These are phyloP conservation scores for Paratrypauchen microcephalus DNA, from an alignment of 2,797 vertebrate species.

Conservation along the genomic window DNA sequence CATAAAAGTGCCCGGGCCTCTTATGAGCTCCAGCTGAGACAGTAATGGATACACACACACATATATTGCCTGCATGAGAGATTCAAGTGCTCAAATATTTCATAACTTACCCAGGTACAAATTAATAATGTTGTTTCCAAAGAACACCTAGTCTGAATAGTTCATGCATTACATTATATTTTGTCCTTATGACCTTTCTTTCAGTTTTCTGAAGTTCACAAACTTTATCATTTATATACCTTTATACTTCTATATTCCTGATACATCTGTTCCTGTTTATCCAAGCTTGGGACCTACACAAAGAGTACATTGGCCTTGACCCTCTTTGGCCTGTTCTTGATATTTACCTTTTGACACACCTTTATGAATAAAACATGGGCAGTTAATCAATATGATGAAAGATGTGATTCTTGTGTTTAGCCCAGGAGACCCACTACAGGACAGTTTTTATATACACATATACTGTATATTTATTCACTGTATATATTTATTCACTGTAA, in stretches of 20 bases:
- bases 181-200: not conserved
- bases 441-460: not conserved
- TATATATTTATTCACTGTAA: no score
- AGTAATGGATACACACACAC: constrained; percentile 34
- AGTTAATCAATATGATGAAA: constrained; percentile 55
- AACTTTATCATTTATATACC: not conserved
- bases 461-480: no score
- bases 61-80: constrained; percentile 9
- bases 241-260: not conserved
- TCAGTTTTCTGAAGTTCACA: no score
- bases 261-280: not conserved
- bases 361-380: constrained; percentile 66
- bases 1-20: constrained; percentile 49
- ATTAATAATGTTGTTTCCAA: not conserved
- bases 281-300: not conserved
- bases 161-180: not conserved
- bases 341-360: constrained; percentile 54
- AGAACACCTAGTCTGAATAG: not conserved
- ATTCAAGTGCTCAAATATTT: constrained; percentile 17
- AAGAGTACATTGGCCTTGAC: not conserved
- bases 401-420: constrained; percentile 19
- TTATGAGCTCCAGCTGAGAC: constrained; percentile 36
- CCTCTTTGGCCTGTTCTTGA: constrained; percentile 56
- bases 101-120: not conserved
- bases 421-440: constrained; percentile 17